These are phyloP conservation scores for Bradypus variegatus DNA, from an alignment of 2,797 vertebrate genomes.

Conservation along the genomic window DNA sequence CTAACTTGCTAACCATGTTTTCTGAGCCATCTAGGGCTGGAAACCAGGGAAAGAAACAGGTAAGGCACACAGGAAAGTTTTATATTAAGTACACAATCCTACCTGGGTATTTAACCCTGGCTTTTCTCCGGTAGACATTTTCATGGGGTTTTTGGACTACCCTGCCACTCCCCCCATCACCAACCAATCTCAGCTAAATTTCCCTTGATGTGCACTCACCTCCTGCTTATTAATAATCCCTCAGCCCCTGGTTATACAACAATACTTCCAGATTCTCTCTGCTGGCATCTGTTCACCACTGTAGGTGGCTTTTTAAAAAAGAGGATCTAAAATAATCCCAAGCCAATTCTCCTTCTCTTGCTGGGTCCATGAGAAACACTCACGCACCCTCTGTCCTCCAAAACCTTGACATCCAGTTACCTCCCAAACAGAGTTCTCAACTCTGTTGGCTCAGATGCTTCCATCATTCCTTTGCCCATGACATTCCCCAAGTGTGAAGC, in stretches of 20 bases:
- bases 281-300: too few species aligned
- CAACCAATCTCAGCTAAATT: neutral
- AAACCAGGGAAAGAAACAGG: too few species aligned
- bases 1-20: neutral
- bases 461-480: too few species aligned
- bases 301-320: neutral
- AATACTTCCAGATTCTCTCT: neutral
- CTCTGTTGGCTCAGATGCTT: neutral
- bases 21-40: neutral
- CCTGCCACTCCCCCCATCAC: rapidly evolving
- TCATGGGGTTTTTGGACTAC: neutral
- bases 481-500: neutral
- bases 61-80: too few species aligned
- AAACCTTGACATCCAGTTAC: too few species aligned
- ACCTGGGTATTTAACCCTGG: neutral
- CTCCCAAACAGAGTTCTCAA: neutral
- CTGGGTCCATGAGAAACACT: neutral
- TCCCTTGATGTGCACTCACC: rapidly evolving
- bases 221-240: neutral
- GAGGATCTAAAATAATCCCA: too few species aligned
- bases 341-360: neutral
- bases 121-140: too few species aligned
- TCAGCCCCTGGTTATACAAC: neutral
- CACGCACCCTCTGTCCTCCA: rapidly evolving
- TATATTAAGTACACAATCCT: rapidly evolving